phyloP scores from a whole-genome alignment of 2,888 invertebrate genomes.

The Mesoligia furuncula region DNA sequence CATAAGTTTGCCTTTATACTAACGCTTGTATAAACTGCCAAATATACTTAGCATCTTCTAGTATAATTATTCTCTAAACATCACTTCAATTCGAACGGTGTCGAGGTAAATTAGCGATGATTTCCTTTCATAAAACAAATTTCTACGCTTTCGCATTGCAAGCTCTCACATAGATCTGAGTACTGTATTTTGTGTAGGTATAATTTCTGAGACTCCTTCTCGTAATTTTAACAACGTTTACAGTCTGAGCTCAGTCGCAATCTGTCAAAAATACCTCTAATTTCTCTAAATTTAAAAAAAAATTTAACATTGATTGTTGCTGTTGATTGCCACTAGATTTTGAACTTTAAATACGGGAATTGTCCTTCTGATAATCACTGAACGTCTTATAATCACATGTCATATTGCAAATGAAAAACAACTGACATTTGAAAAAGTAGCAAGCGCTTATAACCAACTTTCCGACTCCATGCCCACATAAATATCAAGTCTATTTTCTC shows the following conservation, averaged over 20 bases:
- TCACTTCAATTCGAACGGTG: background rate
- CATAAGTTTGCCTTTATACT: background rate
- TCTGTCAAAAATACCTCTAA: no score
- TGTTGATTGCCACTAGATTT: no score
- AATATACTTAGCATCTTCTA: background rate
- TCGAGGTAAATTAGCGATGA: no score
- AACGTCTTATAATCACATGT: no score
- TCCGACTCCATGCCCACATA: constrained; percentile 14
- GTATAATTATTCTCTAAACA: background rate
- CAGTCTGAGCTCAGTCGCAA: no score
- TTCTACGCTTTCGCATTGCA: background rate
- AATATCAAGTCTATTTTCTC: constrained; percentile 29
- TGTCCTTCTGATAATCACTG: no score
- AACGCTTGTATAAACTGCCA: background rate
- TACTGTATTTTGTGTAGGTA: no score
- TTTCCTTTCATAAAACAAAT: background rate
- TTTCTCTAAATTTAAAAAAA: no score
- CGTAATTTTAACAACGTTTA: no score
- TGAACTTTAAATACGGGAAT: no score
- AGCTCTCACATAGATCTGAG: background rate
- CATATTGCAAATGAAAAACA: background rate
- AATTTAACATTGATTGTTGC: no score
- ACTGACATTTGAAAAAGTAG: background rate
- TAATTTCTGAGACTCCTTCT: no score
- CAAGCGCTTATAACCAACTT: background rate